These are phyloP conservation scores for Ariolimax columbianus DNA, from an alignment of 2,888 invertebrate species.

Conservation along the genomic window DNA sequence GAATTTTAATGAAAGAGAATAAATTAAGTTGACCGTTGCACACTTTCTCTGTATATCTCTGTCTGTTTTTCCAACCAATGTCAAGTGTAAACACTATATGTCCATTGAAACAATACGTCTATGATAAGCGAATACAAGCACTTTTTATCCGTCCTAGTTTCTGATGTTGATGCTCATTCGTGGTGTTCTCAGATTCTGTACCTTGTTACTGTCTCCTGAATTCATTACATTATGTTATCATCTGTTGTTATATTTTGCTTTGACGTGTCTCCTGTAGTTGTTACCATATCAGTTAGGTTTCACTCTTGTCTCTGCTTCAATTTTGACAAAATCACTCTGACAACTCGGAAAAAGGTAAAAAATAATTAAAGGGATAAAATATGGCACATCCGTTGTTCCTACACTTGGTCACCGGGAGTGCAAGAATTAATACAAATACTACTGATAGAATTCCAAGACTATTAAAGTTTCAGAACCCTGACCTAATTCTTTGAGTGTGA, in stretches of 20 bases:
- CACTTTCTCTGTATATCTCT: constrained; percentile 46
- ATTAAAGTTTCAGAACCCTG: no score
- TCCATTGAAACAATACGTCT: constrained; percentile 3
- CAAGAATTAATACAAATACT: no score
- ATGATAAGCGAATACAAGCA: not conserved
- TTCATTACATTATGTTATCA: not conserved
- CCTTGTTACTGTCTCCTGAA: not conserved
- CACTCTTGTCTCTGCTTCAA: not conserved
- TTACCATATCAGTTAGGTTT: not conserved
- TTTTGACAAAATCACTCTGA: no score
- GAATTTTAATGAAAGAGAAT: no score
- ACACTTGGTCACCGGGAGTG: no score
- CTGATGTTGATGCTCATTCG: not conserved
- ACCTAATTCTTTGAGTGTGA: no score
- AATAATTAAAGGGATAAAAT: no score
- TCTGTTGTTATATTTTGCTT: not conserved
- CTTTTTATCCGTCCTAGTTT: not conserved
- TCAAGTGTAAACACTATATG: constrained; percentile 32
- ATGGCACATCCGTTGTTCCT: no score
- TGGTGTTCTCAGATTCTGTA: not conserved
- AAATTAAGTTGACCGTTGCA: constrained; percentile 3
- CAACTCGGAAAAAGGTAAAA: no score
- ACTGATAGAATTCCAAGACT: no score
- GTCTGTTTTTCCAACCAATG: constrained; percentile 46
- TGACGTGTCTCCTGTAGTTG: not conserved